These are phyloP conservation scores for Manduca sexta DNA, from an alignment of 1,140 invertebrate genomes.

Conservation along the genomic window DNA sequence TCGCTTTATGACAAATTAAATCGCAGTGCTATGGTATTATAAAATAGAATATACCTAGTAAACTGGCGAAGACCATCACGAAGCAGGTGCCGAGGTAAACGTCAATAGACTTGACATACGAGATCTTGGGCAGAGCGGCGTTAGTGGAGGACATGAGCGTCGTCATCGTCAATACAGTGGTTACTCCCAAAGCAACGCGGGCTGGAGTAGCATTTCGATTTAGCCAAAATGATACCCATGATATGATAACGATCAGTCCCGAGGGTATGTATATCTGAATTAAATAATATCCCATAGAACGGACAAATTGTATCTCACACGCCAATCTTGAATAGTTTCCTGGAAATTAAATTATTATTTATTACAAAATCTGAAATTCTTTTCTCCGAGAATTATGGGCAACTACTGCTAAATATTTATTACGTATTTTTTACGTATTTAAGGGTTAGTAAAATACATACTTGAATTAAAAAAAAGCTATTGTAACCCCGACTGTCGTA, in stretches of 20 bases:
- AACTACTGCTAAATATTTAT: too few species aligned
- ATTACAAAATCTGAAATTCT: too few species aligned
- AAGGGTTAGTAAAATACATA: too few species aligned
- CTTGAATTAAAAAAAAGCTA: too few species aligned
- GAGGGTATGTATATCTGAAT: slow-evolving; percentile 99
- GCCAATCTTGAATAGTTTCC: slow-evolving; percentile 98
- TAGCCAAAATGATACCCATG: slow-evolving; percentile 97
- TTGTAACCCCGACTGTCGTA: too few species aligned
- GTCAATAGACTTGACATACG: slow-evolving; percentile 98
- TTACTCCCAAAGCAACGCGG: slow-evolving; percentile 95
- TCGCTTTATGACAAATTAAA: slow-evolving; percentile 9
- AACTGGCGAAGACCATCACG: slow-evolving; percentile 97
- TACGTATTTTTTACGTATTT: too few species aligned
- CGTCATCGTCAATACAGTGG: slow-evolving; percentile 98
- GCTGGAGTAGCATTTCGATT: slow-evolving; percentile 97
- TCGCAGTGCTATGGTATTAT: slow-evolving; percentile 15
- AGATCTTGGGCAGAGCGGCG: slow-evolving; percentile 97
- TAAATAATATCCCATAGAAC: slow-evolving; percentile 99
- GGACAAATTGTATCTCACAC: slow-evolving; percentile 97
- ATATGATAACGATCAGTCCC: slow-evolving; percentile 98
- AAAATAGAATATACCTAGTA: slow-evolving; percentile 82
- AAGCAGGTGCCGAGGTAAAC: slow-evolving; percentile 98
- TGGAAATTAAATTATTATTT: slow-evolving; percentile 64
- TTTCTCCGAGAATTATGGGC: too few species aligned
- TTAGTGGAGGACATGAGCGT: slow-evolving; percentile 99